Evolutionary conservation across 1,140 invertebrate genomes (phyloP).

Genomic region (Homarus americanus): DNA sequence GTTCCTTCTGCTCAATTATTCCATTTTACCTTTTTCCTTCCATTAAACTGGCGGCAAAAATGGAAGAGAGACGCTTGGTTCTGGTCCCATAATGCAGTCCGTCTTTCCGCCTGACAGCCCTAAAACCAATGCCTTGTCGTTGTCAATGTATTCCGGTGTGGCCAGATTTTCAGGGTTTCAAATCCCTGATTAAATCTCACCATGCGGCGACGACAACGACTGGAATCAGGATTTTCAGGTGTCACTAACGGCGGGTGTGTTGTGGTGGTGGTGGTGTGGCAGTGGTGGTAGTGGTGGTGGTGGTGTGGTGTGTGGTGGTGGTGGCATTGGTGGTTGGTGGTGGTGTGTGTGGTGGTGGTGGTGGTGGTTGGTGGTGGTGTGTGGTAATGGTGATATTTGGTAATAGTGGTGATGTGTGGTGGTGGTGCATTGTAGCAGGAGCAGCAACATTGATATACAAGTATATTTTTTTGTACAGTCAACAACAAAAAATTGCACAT

Average conservation of each 20-base stretch:
- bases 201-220: not conserved
- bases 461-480: too few species aligned
- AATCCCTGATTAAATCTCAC: not conserved
- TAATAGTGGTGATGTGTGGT: too few species aligned
- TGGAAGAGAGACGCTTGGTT: not conserved
- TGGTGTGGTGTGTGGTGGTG: too few species aligned
- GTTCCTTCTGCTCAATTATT: not conserved
- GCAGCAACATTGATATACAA: too few species aligned
- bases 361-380: too few species aligned
- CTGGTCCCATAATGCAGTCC: not conserved
- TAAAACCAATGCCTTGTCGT: conserved; percentile 11
- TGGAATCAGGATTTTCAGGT: not conserved
- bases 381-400: too few species aligned
- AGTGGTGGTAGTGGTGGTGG: too few species aligned
- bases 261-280: not conserved
- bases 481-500: too few species aligned
- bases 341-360: too few species aligned
- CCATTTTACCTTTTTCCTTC: not conserved
- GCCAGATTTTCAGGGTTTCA: not conserved
- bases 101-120: not conserved
- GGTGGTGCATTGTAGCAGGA: too few species aligned
- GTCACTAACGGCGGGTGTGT: not conserved
- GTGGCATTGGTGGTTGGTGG: too few species aligned
- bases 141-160: conserved; percentile 1
- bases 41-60: not conserved